Percentiles rank a stretch among this genome's conserved stretches.
These are phyloP conservation scores for Bradypodion pumilum DNA, from an alignment of 2,797 vertebrate genomes.

Conservation along the genomic window DNA sequence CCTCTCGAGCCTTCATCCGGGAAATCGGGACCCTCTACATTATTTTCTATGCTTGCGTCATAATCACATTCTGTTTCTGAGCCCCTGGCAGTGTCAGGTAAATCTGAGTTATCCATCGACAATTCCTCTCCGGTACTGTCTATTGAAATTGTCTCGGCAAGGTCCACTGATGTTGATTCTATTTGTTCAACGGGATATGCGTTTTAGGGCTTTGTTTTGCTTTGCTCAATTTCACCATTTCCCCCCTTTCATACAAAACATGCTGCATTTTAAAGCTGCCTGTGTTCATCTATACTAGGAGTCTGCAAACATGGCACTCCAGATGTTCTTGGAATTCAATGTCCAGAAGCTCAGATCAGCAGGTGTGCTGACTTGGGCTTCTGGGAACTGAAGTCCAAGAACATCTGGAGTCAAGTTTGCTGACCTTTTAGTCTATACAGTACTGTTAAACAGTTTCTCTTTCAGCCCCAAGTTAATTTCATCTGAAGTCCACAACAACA, in stretches of 20 bases:
- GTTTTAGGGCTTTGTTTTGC: background rate
- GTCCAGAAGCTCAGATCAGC: no score
- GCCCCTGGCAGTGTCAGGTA: constrained; percentile 22
- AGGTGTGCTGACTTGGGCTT: no score
- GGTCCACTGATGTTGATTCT: constrained; percentile 10
- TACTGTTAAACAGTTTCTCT: background rate
- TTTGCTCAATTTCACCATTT: background rate
- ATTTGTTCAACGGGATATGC: constrained; percentile 16
- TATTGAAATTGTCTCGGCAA: constrained; percentile 19
- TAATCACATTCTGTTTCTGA: constrained; percentile 39
- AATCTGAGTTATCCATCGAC: constrained; percentile 42
- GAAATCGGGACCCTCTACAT: constrained; percentile 26
- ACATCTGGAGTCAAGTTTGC: no score
- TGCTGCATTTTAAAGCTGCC: background rate
- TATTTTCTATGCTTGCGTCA: constrained; percentile 36
- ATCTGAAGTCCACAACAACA: background rate
- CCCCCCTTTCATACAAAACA: background rate
- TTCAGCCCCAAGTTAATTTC: background rate
- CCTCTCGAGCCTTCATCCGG: constrained; percentile 41
- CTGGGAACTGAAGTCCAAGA: no score
- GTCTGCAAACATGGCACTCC: no score
- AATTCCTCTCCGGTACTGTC: constrained; percentile 23
- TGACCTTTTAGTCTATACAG: no score
- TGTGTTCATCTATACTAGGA: no score
- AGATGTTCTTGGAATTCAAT: no score